Percentiles rank a stretch among this genome's conserved stretches.
Evolutionary conservation across 2,113 vertebrate species (phyloP).

Genomic region (Brienomyrus brachyistius): DNA sequence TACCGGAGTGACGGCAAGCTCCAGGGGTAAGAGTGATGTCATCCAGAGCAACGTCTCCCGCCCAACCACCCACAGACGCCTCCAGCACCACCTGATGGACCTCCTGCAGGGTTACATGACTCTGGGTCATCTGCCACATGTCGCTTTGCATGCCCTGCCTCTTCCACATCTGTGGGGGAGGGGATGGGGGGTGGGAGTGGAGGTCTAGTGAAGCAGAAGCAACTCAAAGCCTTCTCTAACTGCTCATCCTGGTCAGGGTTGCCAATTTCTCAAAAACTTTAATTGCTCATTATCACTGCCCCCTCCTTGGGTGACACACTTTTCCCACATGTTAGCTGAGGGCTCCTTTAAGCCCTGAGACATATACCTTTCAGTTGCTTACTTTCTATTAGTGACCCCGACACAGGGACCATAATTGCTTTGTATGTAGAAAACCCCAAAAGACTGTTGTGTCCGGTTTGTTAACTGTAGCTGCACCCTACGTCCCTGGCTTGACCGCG

Average conservation of each 20-base stretch:
- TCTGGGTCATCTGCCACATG: slow-evolving; percentile 50
- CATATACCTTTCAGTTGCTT: no score
- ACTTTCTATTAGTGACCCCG: not conserved
- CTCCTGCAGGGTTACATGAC: slow-evolving; percentile 44
- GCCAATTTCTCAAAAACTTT: no score
- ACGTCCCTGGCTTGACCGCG: not conserved
- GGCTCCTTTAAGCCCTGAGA: not conserved
- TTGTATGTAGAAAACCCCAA: not conserved
- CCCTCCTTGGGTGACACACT: not conserved
- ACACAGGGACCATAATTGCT: not conserved
- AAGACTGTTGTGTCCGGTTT: not conserved
- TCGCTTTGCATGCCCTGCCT: slow-evolving; percentile 49
- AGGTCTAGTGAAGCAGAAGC: not conserved
- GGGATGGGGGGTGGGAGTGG: not conserved
- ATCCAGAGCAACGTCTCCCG: slow-evolving; percentile 60
- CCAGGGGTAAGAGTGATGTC: slow-evolving; percentile 49
- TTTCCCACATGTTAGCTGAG: not conserved
- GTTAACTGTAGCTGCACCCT: not conserved
- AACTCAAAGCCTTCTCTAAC: not conserved
- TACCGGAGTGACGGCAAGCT: slow-evolving; percentile 53
- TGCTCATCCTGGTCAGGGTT: not conserved
- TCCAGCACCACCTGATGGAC: slow-evolving; percentile 58
- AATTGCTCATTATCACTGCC: not conserved
- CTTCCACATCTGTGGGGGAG: slow-evolving; percentile 57
- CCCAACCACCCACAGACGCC: slow-evolving; percentile 54